A percentile compares a stretch with the other conserved stretches of the same genome.
These are phyloP conservation scores for Python bivittatus DNA, from an alignment of 2,113 vertebrate species.

Conservation along the genomic window DNA sequence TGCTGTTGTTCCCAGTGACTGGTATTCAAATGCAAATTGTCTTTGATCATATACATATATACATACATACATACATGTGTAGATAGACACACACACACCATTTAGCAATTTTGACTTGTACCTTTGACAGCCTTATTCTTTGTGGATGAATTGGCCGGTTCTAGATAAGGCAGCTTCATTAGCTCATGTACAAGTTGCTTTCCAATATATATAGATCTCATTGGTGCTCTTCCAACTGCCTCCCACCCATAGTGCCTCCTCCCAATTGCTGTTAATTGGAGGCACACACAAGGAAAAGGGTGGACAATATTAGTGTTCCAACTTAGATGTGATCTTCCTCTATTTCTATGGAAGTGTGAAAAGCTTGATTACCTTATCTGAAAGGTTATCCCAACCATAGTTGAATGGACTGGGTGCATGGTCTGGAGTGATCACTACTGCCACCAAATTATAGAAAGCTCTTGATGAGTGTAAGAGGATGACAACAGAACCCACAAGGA, in stretches of 20 bases:
- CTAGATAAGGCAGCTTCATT: not conserved
- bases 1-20: not conserved
- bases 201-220: not conserved
- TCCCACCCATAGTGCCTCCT: not conserved
- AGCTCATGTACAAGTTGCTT: not conserved
- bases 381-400: constrained; percentile 94
- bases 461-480: constrained; percentile 91
- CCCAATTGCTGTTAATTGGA: not conserved
- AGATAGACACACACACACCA: not conserved
- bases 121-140: not conserved
- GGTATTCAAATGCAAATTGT: not conserved
- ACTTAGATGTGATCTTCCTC: not conserved
- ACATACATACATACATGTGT: not conserved
- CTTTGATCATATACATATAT: not conserved
- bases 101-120: not conserved
- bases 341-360: not conserved
- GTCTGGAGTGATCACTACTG: constrained; percentile 85
- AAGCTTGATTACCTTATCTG: constrained; percentile 83
- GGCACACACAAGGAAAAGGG: not conserved
- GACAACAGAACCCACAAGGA: constrained; percentile 85
- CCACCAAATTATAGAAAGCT: constrained; percentile 95
- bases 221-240: not conserved
- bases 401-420: constrained; percentile 87
- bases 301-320: no score
- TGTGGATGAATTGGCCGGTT: not conserved